phyloP scores from a whole-genome alignment of 2,888 invertebrate genomes.

The Pseudeuparius sepicola region DNA sequence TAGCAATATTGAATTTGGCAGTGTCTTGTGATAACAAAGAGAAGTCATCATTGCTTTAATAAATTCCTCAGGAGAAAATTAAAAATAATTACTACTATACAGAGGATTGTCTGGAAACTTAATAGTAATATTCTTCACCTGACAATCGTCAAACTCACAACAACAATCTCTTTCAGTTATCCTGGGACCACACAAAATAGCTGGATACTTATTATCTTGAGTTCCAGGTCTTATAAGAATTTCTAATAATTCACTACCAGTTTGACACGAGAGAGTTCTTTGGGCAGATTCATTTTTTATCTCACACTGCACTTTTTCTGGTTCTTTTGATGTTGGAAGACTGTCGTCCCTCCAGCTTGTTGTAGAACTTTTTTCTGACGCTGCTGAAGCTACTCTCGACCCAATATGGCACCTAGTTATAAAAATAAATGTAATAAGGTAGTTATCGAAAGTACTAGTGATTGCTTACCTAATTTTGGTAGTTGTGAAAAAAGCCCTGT shows the following conservation, averaged over 20 bases:
- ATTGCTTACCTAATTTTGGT: slow-evolving; percentile 61
- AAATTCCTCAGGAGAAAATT: too few species aligned
- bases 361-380: slow-evolving; percentile 36
- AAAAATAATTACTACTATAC: too few species aligned
- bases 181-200: slow-evolving; percentile 24
- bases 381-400: slow-evolving; percentile 40
- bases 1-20: too few species aligned
- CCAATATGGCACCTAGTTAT: slow-evolving; percentile 64
- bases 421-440: too few species aligned
- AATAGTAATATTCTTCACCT: slow-evolving; percentile 40
- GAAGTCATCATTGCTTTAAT: too few species aligned
- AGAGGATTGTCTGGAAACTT: slow-evolving; percentile 29
- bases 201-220: slow-evolving; percentile 28
- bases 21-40: too few species aligned
- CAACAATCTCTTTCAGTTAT: slow-evolving; percentile 34
- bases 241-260: slow-evolving; percentile 36
- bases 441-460: too few species aligned
- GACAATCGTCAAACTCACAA: slow-evolving; percentile 36
- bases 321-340: slow-evolving; percentile 17
- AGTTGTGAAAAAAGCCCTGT: slow-evolving; percentile 63
- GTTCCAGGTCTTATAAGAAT: slow-evolving; percentile 31
- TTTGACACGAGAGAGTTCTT: slow-evolving; percentile 39
- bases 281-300: too few species aligned
- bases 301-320: slow-evolving; percentile 9
- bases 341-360: slow-evolving; percentile 32